phyloP scores from a whole-genome alignment of 2,797 vertebrate species.

The Spondyliosoma cantharus region DNA sequence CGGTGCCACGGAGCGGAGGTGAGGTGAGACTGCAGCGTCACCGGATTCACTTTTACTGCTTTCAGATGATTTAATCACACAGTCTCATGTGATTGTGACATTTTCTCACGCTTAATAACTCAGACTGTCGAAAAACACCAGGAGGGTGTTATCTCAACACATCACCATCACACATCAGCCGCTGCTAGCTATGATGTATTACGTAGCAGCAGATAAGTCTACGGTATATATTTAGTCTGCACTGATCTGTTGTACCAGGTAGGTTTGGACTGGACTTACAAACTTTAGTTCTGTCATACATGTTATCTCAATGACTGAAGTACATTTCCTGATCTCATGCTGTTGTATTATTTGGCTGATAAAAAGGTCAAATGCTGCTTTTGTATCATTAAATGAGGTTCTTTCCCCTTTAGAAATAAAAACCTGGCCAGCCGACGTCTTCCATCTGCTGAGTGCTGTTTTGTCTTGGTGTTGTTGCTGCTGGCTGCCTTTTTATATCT shows the following conservation, averaged over 20 bases:
- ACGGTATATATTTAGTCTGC: no score
- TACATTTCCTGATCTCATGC: not conserved
- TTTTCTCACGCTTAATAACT: no score
- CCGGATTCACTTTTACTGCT: not conserved
- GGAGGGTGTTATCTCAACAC: no score
- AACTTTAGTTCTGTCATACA: no score
- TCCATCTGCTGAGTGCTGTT: not conserved
- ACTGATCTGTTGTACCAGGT: no score
- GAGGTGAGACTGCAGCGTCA: slow-evolving; percentile 26
- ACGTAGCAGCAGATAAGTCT: no score
- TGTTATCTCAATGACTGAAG: no score
- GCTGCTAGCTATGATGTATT: no score
- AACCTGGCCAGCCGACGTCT: no score
- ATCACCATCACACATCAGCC: no score
- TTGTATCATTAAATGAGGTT: not conserved
- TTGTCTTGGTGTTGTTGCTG: not conserved
- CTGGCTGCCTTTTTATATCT: not conserved
- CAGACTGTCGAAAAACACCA: no score
- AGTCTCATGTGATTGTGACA: no score
- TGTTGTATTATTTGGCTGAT: not conserved
- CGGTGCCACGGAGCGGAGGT: slow-evolving; percentile 34
- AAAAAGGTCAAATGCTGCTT: not conserved
- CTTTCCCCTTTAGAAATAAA: not conserved
- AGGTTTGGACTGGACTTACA: not conserved
- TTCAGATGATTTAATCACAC: not conserved